Evolutionary conservation across 1,140 invertebrate genomes (phyloP), one percentile per base, ranked within the genome.

Genomic region (Papilio xuthus): DNA sequence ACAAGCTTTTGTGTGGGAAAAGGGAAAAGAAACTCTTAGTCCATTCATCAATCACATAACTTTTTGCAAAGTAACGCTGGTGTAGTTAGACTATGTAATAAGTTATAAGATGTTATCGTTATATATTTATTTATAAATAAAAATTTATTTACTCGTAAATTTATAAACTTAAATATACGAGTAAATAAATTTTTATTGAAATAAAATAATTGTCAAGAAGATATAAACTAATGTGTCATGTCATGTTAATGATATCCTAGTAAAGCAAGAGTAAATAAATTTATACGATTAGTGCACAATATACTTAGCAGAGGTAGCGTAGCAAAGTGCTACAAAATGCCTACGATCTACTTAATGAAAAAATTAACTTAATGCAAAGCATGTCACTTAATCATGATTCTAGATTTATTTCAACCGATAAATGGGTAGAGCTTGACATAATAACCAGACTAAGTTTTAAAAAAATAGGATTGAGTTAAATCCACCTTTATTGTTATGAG

Each of bases 21-120:
- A 67, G 13, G 12, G 26, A 67, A 67, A 67, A 67, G 12, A 60
- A 63, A 67, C 13, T 67, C 26, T 67, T 67, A 67, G 60, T 67
- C 26, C 60, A 32, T 28, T 28, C 60, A 67, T 67, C 60, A 67
- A 67, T 67, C 60, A 67, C 60, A 28, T 13, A 67, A 67, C 60
- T 67, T 67, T 67, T 67, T 67, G 60, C 60, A 67, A 67, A 67
- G 60, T 67, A 67, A 67, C 60, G 13, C 13, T 15, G 15, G 26
- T 32, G 23, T 60, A 26, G 28, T 67, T 12, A 67, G 3, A 67
- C 60, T 67, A 32, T 28, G 23, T 60, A 60, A 23, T 23, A 56
- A 9, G 8, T 18, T 47, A 44, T 6, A 56, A 20, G 23, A 23
- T 26, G 8, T 60, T 15, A 67, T 28, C 26, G 26, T 28, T 15